A percentile compares a stretch with the other conserved stretches of the same genome.
Conservation (phyloP, 2,888 invertebrate species). For the Julus scandinavius region DNA sequence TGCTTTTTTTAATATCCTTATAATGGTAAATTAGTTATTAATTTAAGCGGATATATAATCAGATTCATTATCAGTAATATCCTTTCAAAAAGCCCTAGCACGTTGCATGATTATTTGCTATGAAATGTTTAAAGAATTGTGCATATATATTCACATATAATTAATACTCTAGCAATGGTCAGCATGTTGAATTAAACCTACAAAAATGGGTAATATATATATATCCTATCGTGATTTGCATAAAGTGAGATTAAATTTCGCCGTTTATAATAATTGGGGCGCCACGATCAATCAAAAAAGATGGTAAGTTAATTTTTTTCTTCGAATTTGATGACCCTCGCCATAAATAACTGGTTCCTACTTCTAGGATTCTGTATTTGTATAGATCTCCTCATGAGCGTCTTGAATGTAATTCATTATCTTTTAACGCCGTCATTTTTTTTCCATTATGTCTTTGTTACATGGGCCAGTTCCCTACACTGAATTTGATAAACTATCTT, state of each 20-base stretch:
- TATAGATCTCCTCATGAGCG: neutral
- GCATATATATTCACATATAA: neutral
- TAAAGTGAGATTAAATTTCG: neutral
- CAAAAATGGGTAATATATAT: neutral
- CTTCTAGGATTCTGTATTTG: neutral
- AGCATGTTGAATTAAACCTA: neutral
- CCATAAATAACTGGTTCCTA: neutral
- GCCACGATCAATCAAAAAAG: neutral
- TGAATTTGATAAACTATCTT: neutral
- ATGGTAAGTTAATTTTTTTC: neutral
- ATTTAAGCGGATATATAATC: no score
- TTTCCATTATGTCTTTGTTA: neutral
- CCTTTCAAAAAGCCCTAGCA: neutral
- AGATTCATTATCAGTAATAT: no score
- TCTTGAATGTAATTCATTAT: neutral
- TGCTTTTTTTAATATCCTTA: no score
- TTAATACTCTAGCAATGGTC: neutral
- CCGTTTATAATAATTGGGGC: neutral
- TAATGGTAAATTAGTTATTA: no score
- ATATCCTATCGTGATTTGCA: neutral
- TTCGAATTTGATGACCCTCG: neutral
- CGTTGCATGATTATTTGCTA: no score
- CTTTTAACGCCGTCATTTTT: neutral
- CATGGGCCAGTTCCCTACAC: neutral
- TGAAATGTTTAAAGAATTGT: neutral